Evolutionary conservation across 2,113 vertebrate species (phyloP).

Genomic region (Micronycteris hirsuta): DNA sequence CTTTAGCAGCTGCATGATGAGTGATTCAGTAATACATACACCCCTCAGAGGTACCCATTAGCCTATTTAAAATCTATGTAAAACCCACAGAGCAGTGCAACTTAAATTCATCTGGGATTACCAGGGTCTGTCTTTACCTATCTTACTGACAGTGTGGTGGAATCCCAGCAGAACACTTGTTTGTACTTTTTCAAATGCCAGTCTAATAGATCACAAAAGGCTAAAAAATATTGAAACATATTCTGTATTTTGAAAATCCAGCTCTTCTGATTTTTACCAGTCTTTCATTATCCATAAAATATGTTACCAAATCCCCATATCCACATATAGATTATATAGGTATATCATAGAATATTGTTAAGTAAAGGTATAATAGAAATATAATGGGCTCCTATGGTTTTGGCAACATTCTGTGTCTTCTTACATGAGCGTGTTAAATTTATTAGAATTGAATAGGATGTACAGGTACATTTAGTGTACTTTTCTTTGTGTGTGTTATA

Average conservation of each 20-base stretch:
- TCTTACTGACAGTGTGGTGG: not conserved
- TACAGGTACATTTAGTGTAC: not conserved
- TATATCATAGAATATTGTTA: not conserved
- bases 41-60: not conserved
- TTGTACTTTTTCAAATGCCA: not conserved
- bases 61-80: not conserved
- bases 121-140: not conserved
- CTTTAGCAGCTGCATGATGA: not conserved
- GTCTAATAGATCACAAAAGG: not conserved
- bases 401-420: not conserved
- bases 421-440: not conserved
- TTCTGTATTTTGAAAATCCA: slow-evolving; percentile 19
- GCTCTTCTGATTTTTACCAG: not conserved
- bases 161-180: not conserved
- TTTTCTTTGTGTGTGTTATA: not conserved
- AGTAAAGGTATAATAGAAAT: not conserved
- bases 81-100: not conserved
- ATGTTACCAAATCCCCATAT: not conserved
- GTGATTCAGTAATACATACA: not conserved
- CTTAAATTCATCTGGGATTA: not conserved
- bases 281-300: not conserved
- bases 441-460: not conserved
- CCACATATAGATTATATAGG: not conserved
- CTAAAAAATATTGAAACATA: not conserved
- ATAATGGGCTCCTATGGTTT: not conserved